Evolutionary conservation across 2,113 vertebrate species (phyloP), one percentile per base, ranked within the genome.

Genomic region (Scytalopus superciliaris): DNA sequence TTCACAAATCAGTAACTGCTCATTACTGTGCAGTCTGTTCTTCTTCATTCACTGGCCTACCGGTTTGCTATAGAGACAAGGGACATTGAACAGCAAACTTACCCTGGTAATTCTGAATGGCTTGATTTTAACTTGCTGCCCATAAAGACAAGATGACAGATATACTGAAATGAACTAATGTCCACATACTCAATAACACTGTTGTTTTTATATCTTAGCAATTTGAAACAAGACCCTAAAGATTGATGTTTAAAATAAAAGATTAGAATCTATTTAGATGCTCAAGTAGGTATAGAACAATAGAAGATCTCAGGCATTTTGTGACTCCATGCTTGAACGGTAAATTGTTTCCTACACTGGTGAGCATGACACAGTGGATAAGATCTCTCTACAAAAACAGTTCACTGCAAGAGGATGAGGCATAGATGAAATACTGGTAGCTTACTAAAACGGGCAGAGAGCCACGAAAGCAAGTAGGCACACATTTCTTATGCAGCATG

Each of bases 371-470:
- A 77, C 31, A 59, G 50, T 68, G 52, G 25, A 49, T 77, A 81
- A 94, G 72, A 94, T 66, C 50, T 86, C 55, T 53, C 53, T 73
- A 90, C 42, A 89, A 74, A 79, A 89, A 87, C 77, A 94, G 89
- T 69, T 94, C 87, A 62, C n/a, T 89, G 67, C 80, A 84, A 89
- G 35, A 45, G 55, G 31, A 49, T 89, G 64, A 96, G 63, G 19
- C 91, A 92, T 74, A 90, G 68, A 84, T 22, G 28, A 84, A 92
- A 92, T 91, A 66, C 80, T 23, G 3, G 68, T 66, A 73, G 39
- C 52, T 90, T 93, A 86, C 79, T 94, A 83, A 93, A 94, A 73
- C 25, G 35, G 91, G 75, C 66, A 94, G 66, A 60, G 62, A 42
- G 66, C 56, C 85, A 85, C 18, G 57, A 84, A 17, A 63, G 33